Evolutionary conservation across 2,797 vertebrate species (phyloP).

Genomic region (Halcyon leucocephala): DNA sequence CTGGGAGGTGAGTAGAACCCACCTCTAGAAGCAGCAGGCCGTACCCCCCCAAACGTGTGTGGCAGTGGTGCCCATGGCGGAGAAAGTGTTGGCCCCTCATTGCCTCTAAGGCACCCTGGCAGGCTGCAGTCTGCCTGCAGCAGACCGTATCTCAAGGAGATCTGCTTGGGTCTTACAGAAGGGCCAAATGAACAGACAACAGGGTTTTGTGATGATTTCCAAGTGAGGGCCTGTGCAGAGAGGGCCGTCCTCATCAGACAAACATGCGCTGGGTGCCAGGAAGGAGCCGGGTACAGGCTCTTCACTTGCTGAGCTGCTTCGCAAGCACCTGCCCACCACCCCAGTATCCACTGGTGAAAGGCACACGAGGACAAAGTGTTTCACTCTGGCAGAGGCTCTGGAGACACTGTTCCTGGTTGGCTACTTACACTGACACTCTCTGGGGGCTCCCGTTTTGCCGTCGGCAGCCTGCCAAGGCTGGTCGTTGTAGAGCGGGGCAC

Average conservation of each 20-base stretch:
- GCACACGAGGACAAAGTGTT: neutral
- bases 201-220: neutral
- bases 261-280: neutral
- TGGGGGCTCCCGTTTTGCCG: slow-evolving; percentile 89
- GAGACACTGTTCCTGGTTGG: neutral
- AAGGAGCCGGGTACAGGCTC: rapidly evolving
- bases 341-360: neutral
- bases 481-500: slow-evolving; percentile 90
- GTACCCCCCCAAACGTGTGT: rapidly evolving
- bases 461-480: slow-evolving; percentile 94
- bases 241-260: neutral
- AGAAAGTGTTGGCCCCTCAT: neutral
- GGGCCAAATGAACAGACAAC: neutral
- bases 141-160: neutral
- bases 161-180: neutral
- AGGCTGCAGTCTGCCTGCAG: neutral
- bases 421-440: slow-evolving; percentile 91
- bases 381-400: neutral
- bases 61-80: neutral
- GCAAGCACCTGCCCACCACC: neutral
- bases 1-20: neutral
- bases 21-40: neutral
- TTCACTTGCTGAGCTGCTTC: neutral
- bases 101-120: neutral
- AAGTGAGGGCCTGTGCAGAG: neutral